Evolutionary conservation across 2,113 vertebrate genomes (phyloP).

Genomic region (Erinaceus europaeus): DNA sequence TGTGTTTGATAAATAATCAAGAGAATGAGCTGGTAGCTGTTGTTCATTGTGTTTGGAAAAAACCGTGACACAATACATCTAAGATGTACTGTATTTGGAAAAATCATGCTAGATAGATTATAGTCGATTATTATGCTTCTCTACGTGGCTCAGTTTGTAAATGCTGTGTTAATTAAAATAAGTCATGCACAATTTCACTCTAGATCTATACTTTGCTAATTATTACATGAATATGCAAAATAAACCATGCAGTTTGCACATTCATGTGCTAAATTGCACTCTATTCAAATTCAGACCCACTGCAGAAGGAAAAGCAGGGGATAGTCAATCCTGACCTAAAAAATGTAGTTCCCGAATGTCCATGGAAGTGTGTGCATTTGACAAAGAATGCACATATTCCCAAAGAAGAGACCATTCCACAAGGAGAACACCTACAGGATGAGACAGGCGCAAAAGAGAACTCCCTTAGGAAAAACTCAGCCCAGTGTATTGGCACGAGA

Average conservation of each 20-base stretch:
- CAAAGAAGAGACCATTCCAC: constrained; percentile 57
- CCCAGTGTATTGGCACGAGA: background rate
- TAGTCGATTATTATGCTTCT: background rate
- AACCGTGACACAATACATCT: no score
- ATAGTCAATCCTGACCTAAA: constrained; percentile 42
- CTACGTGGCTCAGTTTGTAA: background rate
- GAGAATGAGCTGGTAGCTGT: background rate
- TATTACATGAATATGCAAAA: background rate
- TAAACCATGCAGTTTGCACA: background rate
- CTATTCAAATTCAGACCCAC: background rate
- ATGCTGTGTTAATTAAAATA: background rate
- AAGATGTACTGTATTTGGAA: no score
- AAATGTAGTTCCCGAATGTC: constrained; percentile 58
- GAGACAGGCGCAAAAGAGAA: constrained; percentile 48
- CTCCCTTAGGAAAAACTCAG: constrained; percentile 52
- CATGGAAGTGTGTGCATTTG: constrained; percentile 56
- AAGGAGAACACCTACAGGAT: constrained; percentile 56
- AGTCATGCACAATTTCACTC: background rate
- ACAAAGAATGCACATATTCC: constrained; percentile 40
- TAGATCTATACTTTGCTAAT: background rate
- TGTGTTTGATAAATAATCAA: background rate
- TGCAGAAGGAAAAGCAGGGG: background rate
- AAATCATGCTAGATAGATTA: background rate
- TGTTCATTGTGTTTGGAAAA: background rate
- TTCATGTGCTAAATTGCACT: background rate